A percentile compares a stretch with the other conserved stretches of the same genome.
phyloP scores from a whole-genome alignment of 2,888 invertebrate genomes.

The Euplexia lucipara region DNA sequence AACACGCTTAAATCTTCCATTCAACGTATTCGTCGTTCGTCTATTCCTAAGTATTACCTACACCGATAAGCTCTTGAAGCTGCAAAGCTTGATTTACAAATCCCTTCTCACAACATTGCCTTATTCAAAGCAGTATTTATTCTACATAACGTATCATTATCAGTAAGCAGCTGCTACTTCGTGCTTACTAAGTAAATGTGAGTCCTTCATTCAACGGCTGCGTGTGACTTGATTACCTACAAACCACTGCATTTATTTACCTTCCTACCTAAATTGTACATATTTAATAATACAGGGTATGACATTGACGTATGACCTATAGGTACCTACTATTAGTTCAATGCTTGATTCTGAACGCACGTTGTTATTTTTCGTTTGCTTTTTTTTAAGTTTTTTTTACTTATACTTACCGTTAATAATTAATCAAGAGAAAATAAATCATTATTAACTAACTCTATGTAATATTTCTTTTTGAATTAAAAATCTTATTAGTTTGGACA shows the following conservation, averaged over 20 bases:
- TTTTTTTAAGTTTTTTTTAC: too few relatives aligned
- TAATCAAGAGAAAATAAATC: too few relatives aligned
- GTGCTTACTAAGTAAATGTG: constrained; percentile 42
- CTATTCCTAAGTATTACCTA: constrained; percentile 22
- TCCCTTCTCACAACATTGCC: constrained; percentile 49
- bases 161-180: constrained; percentile 53
- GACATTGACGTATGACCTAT: too few relatives aligned
- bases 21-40: not conserved
- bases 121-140: constrained; percentile 49
- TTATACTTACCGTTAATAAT: too few relatives aligned
- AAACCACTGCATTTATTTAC: constrained; percentile 19
- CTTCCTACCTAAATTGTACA: not conserved
- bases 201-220: constrained; percentile 43
- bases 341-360: too few relatives aligned
- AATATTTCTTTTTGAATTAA: too few relatives aligned
- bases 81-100: constrained; percentile 50
- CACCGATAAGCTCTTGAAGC: constrained; percentile 52
- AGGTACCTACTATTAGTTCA: too few relatives aligned
- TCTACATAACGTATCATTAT: constrained; percentile 56
- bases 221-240: constrained; percentile 45
- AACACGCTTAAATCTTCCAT: not conserved
- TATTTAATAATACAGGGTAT: too few relatives aligned
- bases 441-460: too few relatives aligned
- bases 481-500: too few relatives aligned
- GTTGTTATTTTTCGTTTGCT: too few relatives aligned